Conservation (phyloP, 1,140 invertebrate species). For the Drosophila willistoni region DNA sequence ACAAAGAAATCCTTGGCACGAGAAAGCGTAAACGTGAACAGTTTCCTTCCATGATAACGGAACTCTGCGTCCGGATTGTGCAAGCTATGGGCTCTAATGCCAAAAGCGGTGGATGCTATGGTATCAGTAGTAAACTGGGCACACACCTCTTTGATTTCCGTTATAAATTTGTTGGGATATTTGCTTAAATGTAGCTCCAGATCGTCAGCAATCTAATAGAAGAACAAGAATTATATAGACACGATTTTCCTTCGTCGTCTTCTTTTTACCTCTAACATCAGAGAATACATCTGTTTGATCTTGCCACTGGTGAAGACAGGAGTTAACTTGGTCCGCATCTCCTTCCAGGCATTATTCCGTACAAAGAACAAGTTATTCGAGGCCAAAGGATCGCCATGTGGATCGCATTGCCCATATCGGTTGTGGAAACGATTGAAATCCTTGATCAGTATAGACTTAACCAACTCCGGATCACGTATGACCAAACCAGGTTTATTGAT, state of each 20-base stretch:
- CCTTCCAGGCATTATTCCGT: conserved; percentile 83
- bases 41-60: conserved; percentile 77
- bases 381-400: conserved; percentile 63
- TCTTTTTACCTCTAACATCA: conserved; percentile 81
- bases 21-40: conserved; percentile 84
- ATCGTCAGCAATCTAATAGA: conserved; percentile 54
- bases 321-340: conserved; percentile 84
- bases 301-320: conserved; percentile 85
- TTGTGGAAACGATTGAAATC: conserved; percentile 82
- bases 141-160: conserved; percentile 84
- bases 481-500: conserved; percentile 83
- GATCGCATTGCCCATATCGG: conserved; percentile 60
- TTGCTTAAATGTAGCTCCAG: conserved; percentile 48
- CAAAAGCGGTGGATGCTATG: conserved; percentile 86
- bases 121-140: conserved; percentile 85
- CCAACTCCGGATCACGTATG: conserved; percentile 84
- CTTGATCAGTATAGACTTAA: conserved; percentile 84
- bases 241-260: too few relatives aligned
- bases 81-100: conserved; percentile 85
- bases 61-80: conserved; percentile 84
- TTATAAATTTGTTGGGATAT: conserved; percentile 22
- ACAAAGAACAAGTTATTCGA: conserved; percentile 76
- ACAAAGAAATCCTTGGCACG: conserved; percentile 84
- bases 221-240: not conserved
- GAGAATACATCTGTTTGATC: conserved; percentile 85